phyloP scores from a whole-genome alignment of 2,113 vertebrate species.

The Centropus bengalensis region DNA sequence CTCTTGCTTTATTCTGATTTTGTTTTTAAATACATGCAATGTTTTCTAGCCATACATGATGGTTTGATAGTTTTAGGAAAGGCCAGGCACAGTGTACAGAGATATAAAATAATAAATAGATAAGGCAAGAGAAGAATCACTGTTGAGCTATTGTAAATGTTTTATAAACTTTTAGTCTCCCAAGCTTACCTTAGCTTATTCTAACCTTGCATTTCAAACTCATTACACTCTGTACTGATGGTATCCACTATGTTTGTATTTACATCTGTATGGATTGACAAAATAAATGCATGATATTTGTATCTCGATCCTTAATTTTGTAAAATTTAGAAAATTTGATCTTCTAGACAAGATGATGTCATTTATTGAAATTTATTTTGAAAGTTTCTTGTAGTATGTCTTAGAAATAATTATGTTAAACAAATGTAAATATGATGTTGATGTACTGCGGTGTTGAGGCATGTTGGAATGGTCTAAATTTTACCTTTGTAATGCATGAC shows the following conservation, averaged over 20 bases:
- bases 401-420: neutral
- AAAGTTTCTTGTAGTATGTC: neutral
- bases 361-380: neutral
- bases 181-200: neutral
- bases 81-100: neutral
- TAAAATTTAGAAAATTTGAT: neutral
- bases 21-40: neutral
- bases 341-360: neutral
- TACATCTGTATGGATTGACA: neutral
- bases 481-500: conserved; percentile 25
- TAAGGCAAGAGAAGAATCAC: neutral
- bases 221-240: neutral
- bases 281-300: neutral
- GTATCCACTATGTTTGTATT: neutral
- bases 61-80: neutral
- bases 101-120: neutral
- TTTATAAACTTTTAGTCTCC: neutral
- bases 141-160: neutral
- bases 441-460: neutral
- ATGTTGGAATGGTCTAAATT: neutral
- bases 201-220: neutral
- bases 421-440: neutral
- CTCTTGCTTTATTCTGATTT: neutral
- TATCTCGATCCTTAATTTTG: neutral
- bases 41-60: neutral